phyloP scores from a whole-genome alignment of 2,888 invertebrate species.

The Pristionchus exspectatus region DNA sequence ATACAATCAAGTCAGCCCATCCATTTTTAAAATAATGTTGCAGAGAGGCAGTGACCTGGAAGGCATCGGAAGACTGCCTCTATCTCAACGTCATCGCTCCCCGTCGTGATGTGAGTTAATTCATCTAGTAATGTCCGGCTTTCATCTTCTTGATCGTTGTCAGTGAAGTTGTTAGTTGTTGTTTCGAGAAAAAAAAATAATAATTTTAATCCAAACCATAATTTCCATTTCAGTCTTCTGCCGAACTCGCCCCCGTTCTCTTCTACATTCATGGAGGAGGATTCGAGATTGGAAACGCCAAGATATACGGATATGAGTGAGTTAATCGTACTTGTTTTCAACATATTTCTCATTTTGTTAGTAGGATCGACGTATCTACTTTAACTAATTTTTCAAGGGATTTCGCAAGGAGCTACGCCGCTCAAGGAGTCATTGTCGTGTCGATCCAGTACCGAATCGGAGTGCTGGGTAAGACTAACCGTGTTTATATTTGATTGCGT shows the following conservation, averaged over 20 bases:
- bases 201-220: background rate
- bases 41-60: conserved; percentile 83
- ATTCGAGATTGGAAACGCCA: conserved; percentile 86
- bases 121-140: no score
- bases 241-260: conserved; percentile 88
- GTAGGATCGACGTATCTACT: no score
- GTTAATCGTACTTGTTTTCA: background rate
- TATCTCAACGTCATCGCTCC: conserved; percentile 74
- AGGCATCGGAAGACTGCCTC: conserved; percentile 80
- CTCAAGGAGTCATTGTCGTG: conserved; percentile 91
- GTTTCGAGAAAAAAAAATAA: background rate
- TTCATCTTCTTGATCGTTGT: background rate
- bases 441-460: conserved; percentile 94
- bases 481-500: no score
- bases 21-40: background rate
- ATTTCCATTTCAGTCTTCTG: background rate
- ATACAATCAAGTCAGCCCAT: background rate
- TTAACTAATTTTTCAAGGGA: no score
- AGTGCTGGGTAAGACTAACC: conserved; percentile 84
- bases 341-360: no score
- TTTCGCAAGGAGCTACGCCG: conserved; percentile 66
- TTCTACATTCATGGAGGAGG: conserved; percentile 96
- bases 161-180: background rate
- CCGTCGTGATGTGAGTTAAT: conserved; percentile 34
- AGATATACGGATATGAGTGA: conserved; percentile 67